These are phyloP conservation scores for Brachionus manjavacas DNA, from an alignment of 1,140 invertebrate species.

Conservation along the genomic window DNA sequence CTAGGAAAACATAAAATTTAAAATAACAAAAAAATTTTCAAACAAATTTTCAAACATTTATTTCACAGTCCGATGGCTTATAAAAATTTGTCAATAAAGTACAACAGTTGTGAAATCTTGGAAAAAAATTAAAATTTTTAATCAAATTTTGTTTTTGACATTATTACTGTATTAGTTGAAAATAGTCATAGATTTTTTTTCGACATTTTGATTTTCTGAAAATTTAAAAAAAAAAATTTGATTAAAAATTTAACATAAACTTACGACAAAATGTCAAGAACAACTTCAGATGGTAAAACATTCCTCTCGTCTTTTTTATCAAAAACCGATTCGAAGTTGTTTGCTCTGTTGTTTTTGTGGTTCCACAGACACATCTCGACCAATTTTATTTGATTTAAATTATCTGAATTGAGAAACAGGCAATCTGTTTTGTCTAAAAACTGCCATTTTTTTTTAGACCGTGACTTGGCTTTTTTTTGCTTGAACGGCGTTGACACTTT, in stretches of 20 bases:
- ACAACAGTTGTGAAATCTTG: constrained; percentile 31
- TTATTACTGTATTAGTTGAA: constrained; percentile 20
- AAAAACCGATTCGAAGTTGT: neutral
- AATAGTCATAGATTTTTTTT: constrained; percentile 15
- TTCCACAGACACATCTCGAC: neutral
- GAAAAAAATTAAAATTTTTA: neutral
- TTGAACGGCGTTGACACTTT: neutral
- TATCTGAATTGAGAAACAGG: neutral
- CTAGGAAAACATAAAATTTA: no score
- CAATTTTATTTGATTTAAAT: neutral
- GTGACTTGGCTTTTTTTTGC: neutral
- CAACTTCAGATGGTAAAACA: neutral
- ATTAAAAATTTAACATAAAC: neutral
- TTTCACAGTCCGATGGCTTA: neutral
- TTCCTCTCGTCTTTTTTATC: neutral
- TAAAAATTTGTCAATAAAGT: constrained; percentile 21
- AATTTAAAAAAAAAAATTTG: neutral
- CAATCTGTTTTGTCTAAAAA: neutral
- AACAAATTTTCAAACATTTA: neutral
- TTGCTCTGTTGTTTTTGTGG: neutral
- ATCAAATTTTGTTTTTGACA: neutral
- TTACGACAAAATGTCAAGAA: constrained; percentile 13
- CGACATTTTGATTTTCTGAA: neutral
- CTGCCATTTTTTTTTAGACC: neutral
- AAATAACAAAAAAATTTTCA: no score